Conservation (phyloP, 2,797 vertebrate species). For the Enteromius afrohamiltoni region DNA sequence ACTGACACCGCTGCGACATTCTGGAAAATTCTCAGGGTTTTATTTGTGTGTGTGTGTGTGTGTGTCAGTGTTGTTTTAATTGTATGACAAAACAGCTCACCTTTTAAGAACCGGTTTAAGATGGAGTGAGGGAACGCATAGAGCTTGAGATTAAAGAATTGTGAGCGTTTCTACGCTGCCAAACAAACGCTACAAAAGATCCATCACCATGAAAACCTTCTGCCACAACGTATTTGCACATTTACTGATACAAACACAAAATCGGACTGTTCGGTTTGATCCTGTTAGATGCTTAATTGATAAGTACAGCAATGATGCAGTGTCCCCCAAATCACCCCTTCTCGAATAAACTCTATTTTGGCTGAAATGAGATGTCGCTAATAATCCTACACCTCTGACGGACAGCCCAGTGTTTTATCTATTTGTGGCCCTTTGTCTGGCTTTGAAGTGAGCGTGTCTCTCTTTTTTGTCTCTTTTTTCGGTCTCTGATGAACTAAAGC, state of each 20-base stretch:
- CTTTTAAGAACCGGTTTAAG: slow-evolving; percentile 25
- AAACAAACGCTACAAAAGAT: slow-evolving; percentile 31
- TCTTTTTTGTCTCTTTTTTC: slow-evolving; percentile 35
- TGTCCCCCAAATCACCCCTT: slow-evolving; percentile 47
- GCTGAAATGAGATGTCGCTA: slow-evolving; percentile 54
- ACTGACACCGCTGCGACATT: slow-evolving; percentile 44
- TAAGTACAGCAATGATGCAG: slow-evolving; percentile 47
- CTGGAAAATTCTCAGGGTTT: background rate
- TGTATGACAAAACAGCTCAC: slow-evolving; percentile 6
- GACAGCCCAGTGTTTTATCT: slow-evolving; percentile 61
- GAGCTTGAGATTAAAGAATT: slow-evolving; percentile 15
- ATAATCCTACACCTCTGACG: slow-evolving; percentile 56
- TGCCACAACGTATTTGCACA: slow-evolving; percentile 16
- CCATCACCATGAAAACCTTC: slow-evolving; percentile 16
- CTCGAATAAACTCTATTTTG: slow-evolving; percentile 45
- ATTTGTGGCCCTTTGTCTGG: slow-evolving; percentile 62
- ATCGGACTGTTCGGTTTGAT: slow-evolving; percentile 4
- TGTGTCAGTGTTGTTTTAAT: slow-evolving; percentile 14
- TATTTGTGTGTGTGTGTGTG: background rate
- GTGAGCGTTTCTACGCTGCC: background rate
- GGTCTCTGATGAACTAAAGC: slow-evolving; percentile 51
- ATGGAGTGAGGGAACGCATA: slow-evolving; percentile 29
- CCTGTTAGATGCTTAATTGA: slow-evolving; percentile 4
- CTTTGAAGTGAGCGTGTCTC: slow-evolving; percentile 58
- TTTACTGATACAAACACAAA: slow-evolving; percentile 24